Conservation (phyloP, 2,797 vertebrate genomes). For the Cirrhinus mrigala region DNA sequence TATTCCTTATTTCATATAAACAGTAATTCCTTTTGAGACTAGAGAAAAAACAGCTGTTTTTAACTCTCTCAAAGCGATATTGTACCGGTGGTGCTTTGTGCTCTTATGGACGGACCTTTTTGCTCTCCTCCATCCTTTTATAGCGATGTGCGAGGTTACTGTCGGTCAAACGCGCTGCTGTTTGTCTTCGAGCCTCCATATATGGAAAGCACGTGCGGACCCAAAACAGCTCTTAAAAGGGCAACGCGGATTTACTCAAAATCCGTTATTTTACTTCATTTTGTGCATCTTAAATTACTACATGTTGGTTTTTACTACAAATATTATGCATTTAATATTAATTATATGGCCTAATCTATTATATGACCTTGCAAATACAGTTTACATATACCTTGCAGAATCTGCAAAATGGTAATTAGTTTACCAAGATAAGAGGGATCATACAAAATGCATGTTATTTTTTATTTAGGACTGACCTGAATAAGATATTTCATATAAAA, state of each 20-base stretch:
- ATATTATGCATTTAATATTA: neutral
- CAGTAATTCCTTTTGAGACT: conserved; percentile 44
- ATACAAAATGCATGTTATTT: no score
- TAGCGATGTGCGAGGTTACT: conserved; percentile 80
- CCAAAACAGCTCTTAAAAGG: conserved; percentile 82
- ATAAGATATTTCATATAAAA: no score
- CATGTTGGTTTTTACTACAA: neutral
- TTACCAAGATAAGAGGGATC: no score
- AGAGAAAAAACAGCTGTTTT: conserved; percentile 21
- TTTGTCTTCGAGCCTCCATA: conserved; percentile 69
- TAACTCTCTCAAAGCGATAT: conserved; percentile 10
- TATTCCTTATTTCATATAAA: conserved; percentile 62
- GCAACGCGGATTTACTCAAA: conserved; percentile 34
- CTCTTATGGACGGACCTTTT: conserved; percentile 69
- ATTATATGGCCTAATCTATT: neutral
- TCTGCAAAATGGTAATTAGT: no score
- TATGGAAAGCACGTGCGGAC: conserved; percentile 80
- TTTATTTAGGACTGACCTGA: no score
- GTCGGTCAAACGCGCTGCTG: conserved; percentile 74
- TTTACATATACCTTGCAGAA: no score
- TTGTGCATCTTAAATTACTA: neutral
- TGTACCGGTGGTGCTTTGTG: conserved; percentile 51
- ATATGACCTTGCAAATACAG: no score
- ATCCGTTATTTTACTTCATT: neutral
- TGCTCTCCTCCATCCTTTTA: conserved; percentile 75